Conservation (phyloP, 2,797 vertebrate genomes). For the Urophycis tenuis region DNA sequence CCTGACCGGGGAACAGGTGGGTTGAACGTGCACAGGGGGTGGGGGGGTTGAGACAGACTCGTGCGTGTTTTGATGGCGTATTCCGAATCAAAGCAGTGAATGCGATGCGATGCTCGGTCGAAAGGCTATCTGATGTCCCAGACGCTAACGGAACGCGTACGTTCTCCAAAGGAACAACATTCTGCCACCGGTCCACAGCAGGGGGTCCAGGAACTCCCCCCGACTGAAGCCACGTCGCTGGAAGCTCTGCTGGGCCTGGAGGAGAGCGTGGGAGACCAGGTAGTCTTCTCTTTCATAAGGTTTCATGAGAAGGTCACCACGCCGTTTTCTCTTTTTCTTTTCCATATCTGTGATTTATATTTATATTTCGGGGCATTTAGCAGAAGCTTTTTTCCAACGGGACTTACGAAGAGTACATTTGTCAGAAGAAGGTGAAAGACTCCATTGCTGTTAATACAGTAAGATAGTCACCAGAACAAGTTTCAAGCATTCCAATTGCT, state of each 20-base stretch:
- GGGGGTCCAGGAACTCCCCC: neutral
- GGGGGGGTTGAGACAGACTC: neutral
- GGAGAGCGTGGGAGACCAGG: neutral
- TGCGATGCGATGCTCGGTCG: neutral
- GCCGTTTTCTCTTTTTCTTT: too few relatives aligned
- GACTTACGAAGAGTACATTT: too few relatives aligned
- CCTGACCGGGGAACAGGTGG: neutral
- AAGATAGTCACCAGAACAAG: too few relatives aligned
- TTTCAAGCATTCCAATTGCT: too few relatives aligned
- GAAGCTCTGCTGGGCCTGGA: neutral
- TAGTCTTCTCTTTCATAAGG: neutral
- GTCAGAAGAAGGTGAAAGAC: too few relatives aligned
- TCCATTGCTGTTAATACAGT: too few relatives aligned
- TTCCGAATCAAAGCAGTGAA: too few relatives aligned
- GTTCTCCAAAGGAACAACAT: neutral
- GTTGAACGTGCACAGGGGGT: neutral
- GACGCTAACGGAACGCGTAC: neutral
- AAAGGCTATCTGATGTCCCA: neutral
- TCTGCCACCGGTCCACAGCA: neutral
- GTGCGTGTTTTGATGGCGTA: too few relatives aligned
- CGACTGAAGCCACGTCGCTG: neutral
- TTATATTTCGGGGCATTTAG: too few relatives aligned
- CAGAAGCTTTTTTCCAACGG: too few relatives aligned
- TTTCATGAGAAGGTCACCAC: too few relatives aligned
- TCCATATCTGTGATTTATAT: too few relatives aligned